These are phyloP conservation scores for Cynoglossus semilaevis DNA, from an alignment of 2,113 vertebrate genomes.

Conservation along the genomic window DNA sequence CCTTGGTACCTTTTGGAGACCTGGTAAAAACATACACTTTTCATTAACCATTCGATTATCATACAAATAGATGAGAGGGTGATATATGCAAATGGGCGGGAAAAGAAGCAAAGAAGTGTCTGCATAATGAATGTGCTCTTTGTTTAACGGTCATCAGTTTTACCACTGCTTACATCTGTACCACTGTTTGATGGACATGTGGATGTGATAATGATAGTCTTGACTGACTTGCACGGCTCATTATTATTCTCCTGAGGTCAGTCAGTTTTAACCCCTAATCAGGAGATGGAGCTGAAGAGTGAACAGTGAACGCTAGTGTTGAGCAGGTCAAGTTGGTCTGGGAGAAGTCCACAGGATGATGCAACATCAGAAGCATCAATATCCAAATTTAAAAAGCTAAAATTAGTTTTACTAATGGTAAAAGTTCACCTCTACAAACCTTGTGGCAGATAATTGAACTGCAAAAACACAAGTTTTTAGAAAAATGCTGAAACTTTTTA, in stretches of 20 bases:
- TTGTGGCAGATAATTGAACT: too few relatives aligned
- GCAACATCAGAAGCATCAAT: too few relatives aligned
- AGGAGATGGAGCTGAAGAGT: slow-evolving; percentile 20
- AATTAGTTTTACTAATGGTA: too few relatives aligned
- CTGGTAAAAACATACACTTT: slow-evolving; percentile 53
- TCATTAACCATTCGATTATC: slow-evolving; percentile 59
- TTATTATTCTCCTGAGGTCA: slow-evolving; percentile 54
- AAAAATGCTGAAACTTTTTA: too few relatives aligned
- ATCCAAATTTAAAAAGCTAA: too few relatives aligned
- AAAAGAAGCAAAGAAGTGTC: slow-evolving; percentile 46
- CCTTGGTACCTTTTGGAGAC: slow-evolving; percentile 19
- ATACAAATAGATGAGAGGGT: slow-evolving; percentile 65
- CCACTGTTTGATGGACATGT: slow-evolving; percentile 61
- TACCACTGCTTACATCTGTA: slow-evolving; percentile 64
- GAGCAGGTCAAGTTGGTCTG: too few relatives aligned
- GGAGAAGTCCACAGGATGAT: too few relatives aligned
- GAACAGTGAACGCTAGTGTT: too few relatives aligned
- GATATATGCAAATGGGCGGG: slow-evolving; percentile 66
- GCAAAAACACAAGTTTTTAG: too few relatives aligned
- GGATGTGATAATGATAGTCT: slow-evolving; percentile 57
- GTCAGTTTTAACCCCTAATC: slow-evolving; percentile 41
- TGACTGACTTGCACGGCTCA: slow-evolving; percentile 55
- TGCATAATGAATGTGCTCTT: slow-evolving; percentile 73
- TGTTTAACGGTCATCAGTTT: slow-evolving; percentile 62
- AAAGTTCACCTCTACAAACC: too few relatives aligned